Base-by-base conservation (phyloP, 2,113 vertebrate species). In the Odontesthes bonariensis region DNA sequence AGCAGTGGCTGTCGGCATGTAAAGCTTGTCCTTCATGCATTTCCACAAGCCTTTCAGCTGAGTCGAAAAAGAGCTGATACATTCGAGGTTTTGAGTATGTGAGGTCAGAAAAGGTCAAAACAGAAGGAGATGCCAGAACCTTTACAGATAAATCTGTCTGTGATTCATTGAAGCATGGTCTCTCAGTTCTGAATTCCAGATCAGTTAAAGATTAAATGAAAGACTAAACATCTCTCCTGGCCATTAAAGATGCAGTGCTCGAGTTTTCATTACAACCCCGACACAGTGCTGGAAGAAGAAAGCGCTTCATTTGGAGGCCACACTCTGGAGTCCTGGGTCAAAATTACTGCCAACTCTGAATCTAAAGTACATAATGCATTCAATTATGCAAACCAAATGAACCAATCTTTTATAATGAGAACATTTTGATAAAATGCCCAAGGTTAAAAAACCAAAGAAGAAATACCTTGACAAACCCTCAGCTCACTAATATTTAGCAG, bases 11-110 rank as follows among this genome's bases (percentile, higher is more conserved):
- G 13, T 38, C 40, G 32, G 42, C 17, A 40, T 42, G 47, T 46
- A 17, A 69, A 64, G 12, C 38, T 52, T 32, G 6, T 60, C 75
- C 66, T 59, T 33, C 33, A 31, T 52, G 22, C n/a, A 8, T 71
- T 70, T 81, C 23, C 8, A 40, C 0, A 46, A 69, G 46, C 19
- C 3, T 54, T 53, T 62, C 27, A 57, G 20, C 49, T 42, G 32
- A 52, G 38, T 42, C 64, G 52, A 58, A 38, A 69, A 76, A 58
- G 55, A 52, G 42, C n/a, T 38, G 27, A 20, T 27, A 54, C 32
- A 53, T 51, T 51, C 47, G 49, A 31, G 42, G 17, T 27, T 40
- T 19, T 35, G 19, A 64, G 42, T 69, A 52, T 58, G 49, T 27
- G 14, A 38, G 32, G 13, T 31, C 69, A n/a, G n/a, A 23, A 68